Evolutionary conservation across 2,113 vertebrate species (phyloP), one percentile per base, ranked within the genome.

Genomic region (Eublepharis macularius): DNA sequence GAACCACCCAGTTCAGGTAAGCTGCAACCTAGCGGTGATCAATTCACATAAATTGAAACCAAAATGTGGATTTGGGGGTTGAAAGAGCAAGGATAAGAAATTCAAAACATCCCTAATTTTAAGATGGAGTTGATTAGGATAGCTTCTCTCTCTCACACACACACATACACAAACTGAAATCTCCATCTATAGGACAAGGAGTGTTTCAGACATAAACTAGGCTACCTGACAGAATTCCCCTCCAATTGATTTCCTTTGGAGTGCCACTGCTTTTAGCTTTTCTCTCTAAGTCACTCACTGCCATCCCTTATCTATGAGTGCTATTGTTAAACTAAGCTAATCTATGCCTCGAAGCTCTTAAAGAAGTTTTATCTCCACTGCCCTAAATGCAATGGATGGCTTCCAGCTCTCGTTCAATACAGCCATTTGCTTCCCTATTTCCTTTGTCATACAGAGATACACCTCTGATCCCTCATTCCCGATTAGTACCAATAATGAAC

Each of bases 291-390:
- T 83, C 82, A 63, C 43, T 80, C 0, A 0, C 29, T 68, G 66
- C 69, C 41, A 16, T 60, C 39, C 19, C 72, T 57, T 57, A 32
- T 1, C 0, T 43, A 26, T 26, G 57, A 47, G 82, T 0, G 0
- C 39, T 17, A 63, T 3, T 54, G 0, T 77, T 57, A 57, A 57
- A 36, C 49, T 0, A 2, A 76, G 65, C 21, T 49, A 84, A 6
- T 76, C 73, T 57, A 82, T 70, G 34, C 69, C 26, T 82, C 5
- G 4, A n/a, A 32, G 66, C 51, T 74, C 39, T 73, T 74, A 43
- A 73, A 21, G 17, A 29, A 41, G 21, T 3, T 77, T 73, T 57
- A 29, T 57, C 49, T 51, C 84, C 49, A 24, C 36, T 57, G 5
- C 24, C 49, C 16, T 39, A 87, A 74, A 47, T 7, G 47, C 51